Conservation (phyloP, 2,113 vertebrate genomes). For the Lampris incognitus region DNA sequence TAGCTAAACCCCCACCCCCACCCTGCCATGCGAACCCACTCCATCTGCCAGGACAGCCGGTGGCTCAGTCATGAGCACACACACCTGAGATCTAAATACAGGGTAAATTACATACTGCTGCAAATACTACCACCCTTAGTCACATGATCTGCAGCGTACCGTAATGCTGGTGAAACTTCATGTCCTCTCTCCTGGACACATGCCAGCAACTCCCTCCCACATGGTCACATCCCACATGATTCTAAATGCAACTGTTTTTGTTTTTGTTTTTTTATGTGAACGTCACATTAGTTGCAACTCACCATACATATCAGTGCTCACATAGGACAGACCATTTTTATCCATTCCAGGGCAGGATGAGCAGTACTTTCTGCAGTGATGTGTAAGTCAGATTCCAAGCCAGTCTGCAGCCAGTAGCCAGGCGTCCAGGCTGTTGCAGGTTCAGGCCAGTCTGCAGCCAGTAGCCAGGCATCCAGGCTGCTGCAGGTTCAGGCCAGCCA, state of each 20-base stretch:
- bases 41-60: slow-evolving; percentile 20
- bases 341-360: neutral
- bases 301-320: neutral
- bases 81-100: slow-evolving; percentile 12
- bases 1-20: slow-evolving; percentile 26
- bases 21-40: slow-evolving; percentile 5
- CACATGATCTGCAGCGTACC: neutral
- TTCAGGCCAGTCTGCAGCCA: neutral
- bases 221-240: slow-evolving; percentile 33
- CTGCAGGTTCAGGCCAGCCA: too few relatives aligned
- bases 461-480: too few relatives aligned
- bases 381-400: slow-evolving; percentile 6
- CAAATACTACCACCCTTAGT: neutral
- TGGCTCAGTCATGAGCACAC: neutral
- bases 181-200: slow-evolving; percentile 4
- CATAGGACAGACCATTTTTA: neutral
- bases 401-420: neutral
- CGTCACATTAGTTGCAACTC: neutral
- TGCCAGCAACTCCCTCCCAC: slow-evolving; percentile 35
- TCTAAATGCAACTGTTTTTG: neutral
- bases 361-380: neutral
- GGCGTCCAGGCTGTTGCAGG: slow-evolving; percentile 13
- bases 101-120: neutral
- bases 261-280: neutral
- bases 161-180: neutral